Base-by-base conservation (phyloP, 1,140 invertebrate genomes). In the Drosophila punjabiensis region DNA sequence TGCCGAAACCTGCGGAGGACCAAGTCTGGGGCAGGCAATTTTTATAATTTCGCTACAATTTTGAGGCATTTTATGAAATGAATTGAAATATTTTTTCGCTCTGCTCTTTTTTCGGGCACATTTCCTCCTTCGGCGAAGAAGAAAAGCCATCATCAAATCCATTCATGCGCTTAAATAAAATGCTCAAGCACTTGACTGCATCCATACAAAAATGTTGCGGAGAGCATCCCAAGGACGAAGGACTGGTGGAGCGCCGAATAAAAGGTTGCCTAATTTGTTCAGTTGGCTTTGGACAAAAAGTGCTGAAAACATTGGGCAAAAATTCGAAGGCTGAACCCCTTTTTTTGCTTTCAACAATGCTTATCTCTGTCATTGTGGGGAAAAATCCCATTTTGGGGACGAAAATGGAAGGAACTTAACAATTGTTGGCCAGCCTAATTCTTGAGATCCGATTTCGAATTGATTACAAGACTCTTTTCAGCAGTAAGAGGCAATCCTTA, bases 161-260 rank as follows among this genome's bases (percentile, higher is more conserved):
- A 88, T 92, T 91, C 91, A 85, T 92, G 84, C 84, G 91, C 91
- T 92, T 92, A 92, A 92, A 92, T 92, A 92, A 92, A 92, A 92
- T 92, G 91, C 91, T 92, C 91, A 81, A 91, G 87, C 91, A 92
- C 91, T 92, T 92, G 91, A 92, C 91, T 92, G 91, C 91, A 91
- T 92, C 91, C 91, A 92, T 91, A 83, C 73, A 88, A 81, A 92
- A 82, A 81, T 83, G 66, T 58, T 89, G 67, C 45, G 66, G 69
- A 64, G 52, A 32, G 33, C 52, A 67, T 62, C 33, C 61, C 28
- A 37, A n/a, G 50, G 5, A n/a, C n/a, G 41, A 30, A 28, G 43
- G 41, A 24, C 24, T 24, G 24, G 28, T 43, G n/a, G 61, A 48
- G 32, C 5, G 41, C 41, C 64, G 47, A 76, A 81, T 75, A 85